These are phyloP conservation scores for Sus cebifrons DNA, from an alignment of 2,797 vertebrate genomes.

Conservation along the genomic window DNA sequence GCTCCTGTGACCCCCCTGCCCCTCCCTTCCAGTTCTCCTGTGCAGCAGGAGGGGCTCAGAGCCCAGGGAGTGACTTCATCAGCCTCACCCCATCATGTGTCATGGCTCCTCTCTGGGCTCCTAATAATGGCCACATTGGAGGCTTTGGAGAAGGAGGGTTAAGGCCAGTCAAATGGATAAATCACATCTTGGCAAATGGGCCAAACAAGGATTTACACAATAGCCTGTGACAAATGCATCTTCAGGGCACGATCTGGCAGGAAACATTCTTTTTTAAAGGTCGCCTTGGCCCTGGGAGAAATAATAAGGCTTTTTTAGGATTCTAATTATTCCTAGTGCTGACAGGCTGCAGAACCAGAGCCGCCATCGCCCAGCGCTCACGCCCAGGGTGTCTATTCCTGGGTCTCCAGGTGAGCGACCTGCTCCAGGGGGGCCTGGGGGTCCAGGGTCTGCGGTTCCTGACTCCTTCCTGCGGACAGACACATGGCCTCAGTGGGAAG, in stretches of 20 bases:
- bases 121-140: conserved; percentile 80
- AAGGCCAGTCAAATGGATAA: conserved; percentile 88
- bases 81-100: conserved; percentile 58
- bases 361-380: neutral
- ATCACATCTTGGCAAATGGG: conserved; percentile 81
- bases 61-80: conserved; percentile 15
- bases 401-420: neutral
- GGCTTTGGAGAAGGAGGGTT: conserved; percentile 84
- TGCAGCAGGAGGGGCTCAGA: accelerated
- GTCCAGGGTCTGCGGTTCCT: accelerated
- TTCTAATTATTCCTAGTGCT: neutral
- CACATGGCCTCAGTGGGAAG: accelerated
- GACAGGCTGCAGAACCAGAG: neutral
- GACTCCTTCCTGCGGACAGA: neutral
- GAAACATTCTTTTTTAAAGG: conserved; percentile 85
- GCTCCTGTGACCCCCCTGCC: accelerated
- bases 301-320: conserved; percentile 52
- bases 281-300: conserved; percentile 68
- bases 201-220: conserved; percentile 87
- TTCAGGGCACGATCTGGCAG: conserved; percentile 86
- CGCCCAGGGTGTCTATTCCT: accelerated
- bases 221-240: conserved; percentile 86
- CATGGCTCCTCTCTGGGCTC: conserved; percentile 66
- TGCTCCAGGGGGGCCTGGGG: neutral
- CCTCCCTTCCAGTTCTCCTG: accelerated